Evolutionary conservation across 2,888 invertebrate genomes (phyloP).

Genomic region (Mactromeris polynyma): DNA sequence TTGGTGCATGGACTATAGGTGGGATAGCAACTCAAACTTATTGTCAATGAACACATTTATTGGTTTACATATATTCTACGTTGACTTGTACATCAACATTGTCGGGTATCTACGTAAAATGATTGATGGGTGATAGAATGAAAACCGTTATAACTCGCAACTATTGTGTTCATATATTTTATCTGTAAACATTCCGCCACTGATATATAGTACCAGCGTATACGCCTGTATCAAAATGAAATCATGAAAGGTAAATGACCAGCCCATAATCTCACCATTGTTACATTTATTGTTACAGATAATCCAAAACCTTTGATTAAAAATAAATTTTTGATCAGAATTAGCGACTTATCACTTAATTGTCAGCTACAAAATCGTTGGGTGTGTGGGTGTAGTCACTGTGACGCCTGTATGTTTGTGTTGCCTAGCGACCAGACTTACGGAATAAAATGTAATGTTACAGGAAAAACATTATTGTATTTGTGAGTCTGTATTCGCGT

Average conservation of each 20-base stretch:
- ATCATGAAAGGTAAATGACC: background rate
- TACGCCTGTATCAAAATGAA: constrained; percentile 11
- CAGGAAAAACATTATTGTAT: background rate
- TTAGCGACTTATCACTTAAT: constrained; percentile 2
- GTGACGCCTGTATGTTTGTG: background rate
- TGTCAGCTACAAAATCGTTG: background rate
- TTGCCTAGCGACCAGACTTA: background rate
- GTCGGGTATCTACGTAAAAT: constrained; percentile 5
- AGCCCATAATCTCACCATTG: background rate
- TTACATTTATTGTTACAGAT: background rate
- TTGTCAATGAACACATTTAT: too few relatives aligned
- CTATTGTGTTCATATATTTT: constrained; percentile 14
- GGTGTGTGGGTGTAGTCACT: constrained; percentile 5
- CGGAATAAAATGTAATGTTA: background rate
- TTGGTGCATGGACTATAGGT: too few relatives aligned
- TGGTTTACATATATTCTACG: too few relatives aligned
- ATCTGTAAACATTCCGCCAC: background rate
- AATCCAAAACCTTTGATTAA: constrained; percentile 8
- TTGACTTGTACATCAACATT: background rate
- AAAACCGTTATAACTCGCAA: background rate
- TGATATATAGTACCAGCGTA: background rate
- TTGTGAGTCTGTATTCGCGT: too few relatives aligned
- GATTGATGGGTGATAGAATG: background rate
- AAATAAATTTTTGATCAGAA: constrained; percentile 13
- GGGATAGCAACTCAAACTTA: too few relatives aligned